Evolutionary conservation across 2,888 invertebrate species (phyloP), one percentile per base, ranked within the genome.

Genomic region (Exocentrus adspersus): DNA sequence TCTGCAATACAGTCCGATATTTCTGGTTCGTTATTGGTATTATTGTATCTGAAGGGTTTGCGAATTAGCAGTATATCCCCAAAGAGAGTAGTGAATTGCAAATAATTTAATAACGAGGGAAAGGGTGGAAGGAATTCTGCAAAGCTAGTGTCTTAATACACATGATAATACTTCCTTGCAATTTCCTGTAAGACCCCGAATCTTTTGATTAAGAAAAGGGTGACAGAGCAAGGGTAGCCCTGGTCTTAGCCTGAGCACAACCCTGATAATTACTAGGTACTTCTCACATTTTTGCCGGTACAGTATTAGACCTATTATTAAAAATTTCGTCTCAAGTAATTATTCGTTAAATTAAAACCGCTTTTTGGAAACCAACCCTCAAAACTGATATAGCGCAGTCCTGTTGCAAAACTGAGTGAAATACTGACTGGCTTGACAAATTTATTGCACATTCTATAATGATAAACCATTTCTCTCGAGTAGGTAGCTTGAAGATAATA

Each of bases 151-250:
- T 78, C 78, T 81, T 80, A 80, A 80, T 80, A 79, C 78, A 79
- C 77, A 80, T 78, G 75, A 77, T 80, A 81, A 80, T 80, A 79
- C 79, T 78, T 79, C 79, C 80, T 80, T 78, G 78, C 81, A 81
- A 81, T 81, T 81, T 81, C 81, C 81, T 75, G 67, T 71, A 64
- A 72, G 72, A 72, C 75, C 65, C 64, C 59, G 70, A 72, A 66
- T 69, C 68, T 72, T 66, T 62, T 72, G 73, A 75, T 72, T 73
- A 72, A 68, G 65, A 68, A 72, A 73, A 71, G 75, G 74, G 72
- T 72, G 71, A 70, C 63, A 5, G 7, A 65, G 57, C 60, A 57
- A 62, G 61, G 59, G 64, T 37, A 43, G 43, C 5, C 43, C 24
- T 28, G 28, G 19, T 19, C 28, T 43, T 54, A 24, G n/a, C n/a